Conservation (phyloP, 1,140 invertebrate genomes). For the Drosophila trapezifrons region DNA sequence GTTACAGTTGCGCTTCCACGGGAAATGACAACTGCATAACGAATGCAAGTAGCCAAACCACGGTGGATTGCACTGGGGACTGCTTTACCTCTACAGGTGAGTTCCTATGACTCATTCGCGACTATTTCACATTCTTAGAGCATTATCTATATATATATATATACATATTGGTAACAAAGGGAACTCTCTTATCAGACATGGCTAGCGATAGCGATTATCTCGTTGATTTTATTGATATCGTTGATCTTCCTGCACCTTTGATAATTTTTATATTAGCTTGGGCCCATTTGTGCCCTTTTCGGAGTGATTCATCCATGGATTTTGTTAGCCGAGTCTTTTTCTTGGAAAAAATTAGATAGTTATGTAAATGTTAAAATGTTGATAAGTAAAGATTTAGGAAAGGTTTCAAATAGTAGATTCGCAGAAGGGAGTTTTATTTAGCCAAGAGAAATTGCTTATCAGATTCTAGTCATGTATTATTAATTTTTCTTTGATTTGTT, state of each 20-base stretch:
- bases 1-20: conserved; percentile 6
- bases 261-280: not conserved
- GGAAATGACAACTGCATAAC: not conserved
- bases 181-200: conserved; percentile 19
- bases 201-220: conserved; percentile 36
- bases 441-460: no score
- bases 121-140: conserved; percentile 30
- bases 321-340: not conserved
- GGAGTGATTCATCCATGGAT: conserved; percentile 1
- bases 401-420: no score
- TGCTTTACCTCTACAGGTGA: conserved; percentile 27
- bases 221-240: conserved; percentile 18
- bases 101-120: conserved; percentile 35
- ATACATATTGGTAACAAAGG: conserved; percentile 11
- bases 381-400: no score
- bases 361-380: not conserved
- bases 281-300: not conserved
- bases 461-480: no score
- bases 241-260: not conserved
- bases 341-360: no score
- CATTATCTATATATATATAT: not conserved
- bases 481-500: no score
- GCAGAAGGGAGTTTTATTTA: no score
- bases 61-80: not conserved
- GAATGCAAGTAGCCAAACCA: no score